Base-by-base conservation (phyloP, 1,140 invertebrate species). In the Lepidotrigona ventralis region DNA sequence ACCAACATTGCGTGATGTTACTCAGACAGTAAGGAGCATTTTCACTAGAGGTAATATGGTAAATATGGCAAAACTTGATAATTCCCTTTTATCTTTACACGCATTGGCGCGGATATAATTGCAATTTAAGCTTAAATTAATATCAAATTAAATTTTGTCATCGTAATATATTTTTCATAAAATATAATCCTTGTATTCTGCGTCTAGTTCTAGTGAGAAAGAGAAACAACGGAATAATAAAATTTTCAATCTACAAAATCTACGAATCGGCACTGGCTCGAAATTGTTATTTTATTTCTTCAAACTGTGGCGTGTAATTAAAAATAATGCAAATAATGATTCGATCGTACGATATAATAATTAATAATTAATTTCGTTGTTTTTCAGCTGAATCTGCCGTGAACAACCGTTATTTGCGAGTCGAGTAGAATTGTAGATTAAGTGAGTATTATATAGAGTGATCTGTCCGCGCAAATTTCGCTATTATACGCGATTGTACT, bases 381-480 rank as follows among this genome's bases (percentile, higher is more conserved):
- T 11, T 23, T 15, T 23, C 12, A 21, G 17, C 14, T 15, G 19
- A 72, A 33, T 64, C 11, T 11, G 14, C 8, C 53, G 29, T 81
- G 2, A 29, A 19, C 3, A 33, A 33, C 29, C 1, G 0, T 53
- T 73, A 60, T 64, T 75, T 81, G 51, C 29, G 68, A 70, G 60
- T 83, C 15, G n/a, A 56, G 39, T n/a, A 12, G 51, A 56, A 46
- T 6, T 75, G 0, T 53, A 54, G 33, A 19, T 23, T n/a, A n/a
- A 51, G 60, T 14, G 1, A 8, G 33, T n/a, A 70, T 53, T 51
- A 68, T 23, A 56, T 64, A 53, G 19, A 21, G 58, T 19, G 23
- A 56, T 75, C 63, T 69, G 15, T 81, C 71, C 79, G 71, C 64
- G 71, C 70, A 84, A 84, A 84, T 71, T 84, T 84, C 56, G 68